Evolutionary conservation across 2,113 vertebrate genomes (phyloP), one percentile per base, ranked within the genome.

Genomic region (Echinops telfairi): DNA sequence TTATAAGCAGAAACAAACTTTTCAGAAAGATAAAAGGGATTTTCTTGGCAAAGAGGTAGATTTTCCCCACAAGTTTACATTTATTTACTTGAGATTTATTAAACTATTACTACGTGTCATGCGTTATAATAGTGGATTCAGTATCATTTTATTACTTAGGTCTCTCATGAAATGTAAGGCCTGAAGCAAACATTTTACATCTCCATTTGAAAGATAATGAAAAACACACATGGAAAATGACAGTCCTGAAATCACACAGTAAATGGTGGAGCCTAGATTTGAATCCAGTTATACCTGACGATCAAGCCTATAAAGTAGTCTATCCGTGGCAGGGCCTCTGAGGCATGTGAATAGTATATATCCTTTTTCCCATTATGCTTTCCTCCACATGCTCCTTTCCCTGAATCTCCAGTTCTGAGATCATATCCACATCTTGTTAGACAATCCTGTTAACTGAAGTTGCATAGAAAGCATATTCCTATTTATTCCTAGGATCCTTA

Each of bases 281-380:
- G 38, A 91, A 79, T n/a, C 6, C n/a, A 36, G 3, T 16, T 25
- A 57, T 1, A 2, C 23, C 36, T 84, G 81, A 86, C 47, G 47
- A 53, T 22, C 58, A 57, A 70, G 19, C 33, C 77, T 20, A 16
- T n/a, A 16, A 36, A 2, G 27, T 5, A 68, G 0, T 5, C 66
- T 66, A 31, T 53, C 5, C 2, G 25, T 33, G 58, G 19, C 70
- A 6, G 5, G 6, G 3, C 20, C 25, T n/a, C 66, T 76, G 23
- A 3, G 25, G n/a, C 20, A 15, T 31, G 2, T 53, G 3, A 10
- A 4, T 0, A 53, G 8, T 20, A 2, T 16, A 14, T 2, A 3
- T 53, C 1, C 20, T 86, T 76, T 53, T 43, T 40, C 15, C 27
- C 10, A n/a, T 0, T 33, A 38, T 16, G 3, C 16, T n/a, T 14